These are phyloP conservation scores for Drosophila austrosaltans DNA, from an alignment of 2,888 invertebrate genomes.

Conservation along the genomic window DNA sequence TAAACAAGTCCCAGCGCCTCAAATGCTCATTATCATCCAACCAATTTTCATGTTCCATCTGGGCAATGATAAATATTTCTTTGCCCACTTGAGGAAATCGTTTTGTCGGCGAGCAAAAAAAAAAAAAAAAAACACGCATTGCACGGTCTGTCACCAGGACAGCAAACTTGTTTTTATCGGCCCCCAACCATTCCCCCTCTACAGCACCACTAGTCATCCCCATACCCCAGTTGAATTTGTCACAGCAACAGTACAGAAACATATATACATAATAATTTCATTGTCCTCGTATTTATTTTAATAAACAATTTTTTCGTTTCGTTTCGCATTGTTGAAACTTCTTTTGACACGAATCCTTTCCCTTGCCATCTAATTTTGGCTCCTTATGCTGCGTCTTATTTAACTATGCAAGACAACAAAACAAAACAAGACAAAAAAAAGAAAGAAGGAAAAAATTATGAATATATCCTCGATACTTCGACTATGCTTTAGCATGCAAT, in stretches of 20 bases:
- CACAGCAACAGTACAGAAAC: constrained; percentile 44
- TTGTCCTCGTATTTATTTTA: constrained; percentile 75
- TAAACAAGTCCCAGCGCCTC: constrained; percentile 61
- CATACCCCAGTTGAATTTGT: constrained; percentile 13
- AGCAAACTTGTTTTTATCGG: constrained; percentile 52
- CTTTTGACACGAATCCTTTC: constrained; percentile 66
- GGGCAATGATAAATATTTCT: constrained; percentile 38
- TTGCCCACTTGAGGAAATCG: constrained; percentile 49
- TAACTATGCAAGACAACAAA: constrained; percentile 28
- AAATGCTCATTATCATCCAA: constrained; percentile 27
- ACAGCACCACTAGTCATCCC: not conserved
- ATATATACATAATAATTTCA: constrained; percentile 64
- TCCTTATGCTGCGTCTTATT: constrained; percentile 58
- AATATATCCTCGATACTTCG: constrained; percentile 30
- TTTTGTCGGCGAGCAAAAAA: constrained; percentile 23
- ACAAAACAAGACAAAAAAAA: constrained; percentile 17
- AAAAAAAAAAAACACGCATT: constrained; percentile 76
- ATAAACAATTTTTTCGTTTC: constrained; percentile 64
- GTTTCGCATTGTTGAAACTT: constrained; percentile 65
- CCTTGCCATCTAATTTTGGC: constrained; percentile 46
- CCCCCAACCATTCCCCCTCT: not conserved
- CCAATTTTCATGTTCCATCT: constrained; percentile 27
- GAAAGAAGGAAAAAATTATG: constrained; percentile 7
- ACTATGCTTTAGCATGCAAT: constrained; percentile 66
- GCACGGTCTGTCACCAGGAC: constrained; percentile 83